Evolutionary conservation across 2,888 invertebrate genomes (phyloP).

Genomic region (Dichetophora obliterata): DNA sequence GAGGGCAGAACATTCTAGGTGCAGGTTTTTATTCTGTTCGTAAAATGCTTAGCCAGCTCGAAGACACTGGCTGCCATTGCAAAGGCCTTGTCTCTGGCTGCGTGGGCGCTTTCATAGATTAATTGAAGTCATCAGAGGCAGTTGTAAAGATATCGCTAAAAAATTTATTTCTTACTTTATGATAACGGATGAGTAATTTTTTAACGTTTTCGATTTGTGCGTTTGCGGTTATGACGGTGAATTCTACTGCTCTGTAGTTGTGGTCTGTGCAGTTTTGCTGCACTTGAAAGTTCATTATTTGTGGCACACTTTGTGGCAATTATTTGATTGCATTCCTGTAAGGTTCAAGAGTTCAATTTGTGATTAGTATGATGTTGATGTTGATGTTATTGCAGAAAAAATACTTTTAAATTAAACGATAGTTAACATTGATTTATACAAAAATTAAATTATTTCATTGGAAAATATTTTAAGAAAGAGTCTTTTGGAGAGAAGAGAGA

Average conservation of each 20-base stretch:
- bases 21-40: constrained; percentile 12
- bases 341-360: constrained; percentile 8
- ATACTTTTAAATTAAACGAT: too few relatives aligned
- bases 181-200: constrained; percentile 33
- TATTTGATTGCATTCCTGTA: constrained; percentile 29
- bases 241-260: neutral
- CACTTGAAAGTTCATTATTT: constrained; percentile 15
- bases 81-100: constrained; percentile 8
- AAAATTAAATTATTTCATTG: too few relatives aligned
- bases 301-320: constrained; percentile 36
- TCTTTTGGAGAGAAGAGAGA: too few relatives aligned
- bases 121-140: constrained; percentile 47
- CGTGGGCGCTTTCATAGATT: constrained; percentile 44
- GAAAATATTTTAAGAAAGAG: too few relatives aligned
- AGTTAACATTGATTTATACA: too few relatives aligned
- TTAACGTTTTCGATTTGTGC: constrained; percentile 26
- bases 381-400: neutral
- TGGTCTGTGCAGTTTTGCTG: neutral
- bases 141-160: constrained; percentile 43
- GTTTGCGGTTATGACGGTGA: neutral
- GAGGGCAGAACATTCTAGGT: neutral
- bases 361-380: constrained; percentile 5
- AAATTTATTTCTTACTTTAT: constrained; percentile 29
- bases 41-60: neutral
- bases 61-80: neutral